Conservation (phyloP, 2,113 vertebrate genomes). For the Pseudonaja textilis region DNA sequence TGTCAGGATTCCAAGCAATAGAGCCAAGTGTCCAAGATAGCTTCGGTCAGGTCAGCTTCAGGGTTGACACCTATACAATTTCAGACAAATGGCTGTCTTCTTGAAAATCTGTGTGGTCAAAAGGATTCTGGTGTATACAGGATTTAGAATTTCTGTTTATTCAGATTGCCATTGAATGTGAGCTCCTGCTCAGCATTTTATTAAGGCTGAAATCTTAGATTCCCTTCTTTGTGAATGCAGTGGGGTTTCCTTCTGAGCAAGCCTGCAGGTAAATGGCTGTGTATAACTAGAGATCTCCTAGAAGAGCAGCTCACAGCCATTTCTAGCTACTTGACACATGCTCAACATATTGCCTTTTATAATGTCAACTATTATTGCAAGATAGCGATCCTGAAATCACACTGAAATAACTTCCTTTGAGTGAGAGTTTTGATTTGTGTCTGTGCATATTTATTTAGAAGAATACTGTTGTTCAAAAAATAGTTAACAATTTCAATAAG, state of each 20-base stretch:
- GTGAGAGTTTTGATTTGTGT: background rate
- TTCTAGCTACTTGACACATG: background rate
- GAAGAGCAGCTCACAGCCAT: background rate
- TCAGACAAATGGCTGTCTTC: too few species aligned
- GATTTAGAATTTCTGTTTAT: background rate
- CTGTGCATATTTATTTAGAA: background rate
- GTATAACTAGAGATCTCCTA: background rate
- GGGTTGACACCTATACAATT: too few species aligned
- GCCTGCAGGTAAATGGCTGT: background rate
- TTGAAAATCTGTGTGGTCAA: background rate
- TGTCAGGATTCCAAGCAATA: too few species aligned
- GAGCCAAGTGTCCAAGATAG: too few species aligned
- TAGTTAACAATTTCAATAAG: background rate
- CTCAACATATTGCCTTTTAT: background rate
- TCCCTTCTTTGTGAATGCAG: background rate
- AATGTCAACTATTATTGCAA: background rate
- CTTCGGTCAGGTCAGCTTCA: too few species aligned
- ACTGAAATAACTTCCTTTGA: background rate
- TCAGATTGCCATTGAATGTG: background rate
- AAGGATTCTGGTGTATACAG: background rate
- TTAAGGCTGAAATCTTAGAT: background rate
- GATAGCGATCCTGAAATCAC: too few species aligned
- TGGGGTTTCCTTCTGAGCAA: background rate
- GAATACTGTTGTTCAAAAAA: background rate
- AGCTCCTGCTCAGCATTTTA: background rate